Evolutionary conservation across 2,113 vertebrate genomes (phyloP), one percentile per base, ranked within the genome.

Genomic region (Pagrus major): DNA sequence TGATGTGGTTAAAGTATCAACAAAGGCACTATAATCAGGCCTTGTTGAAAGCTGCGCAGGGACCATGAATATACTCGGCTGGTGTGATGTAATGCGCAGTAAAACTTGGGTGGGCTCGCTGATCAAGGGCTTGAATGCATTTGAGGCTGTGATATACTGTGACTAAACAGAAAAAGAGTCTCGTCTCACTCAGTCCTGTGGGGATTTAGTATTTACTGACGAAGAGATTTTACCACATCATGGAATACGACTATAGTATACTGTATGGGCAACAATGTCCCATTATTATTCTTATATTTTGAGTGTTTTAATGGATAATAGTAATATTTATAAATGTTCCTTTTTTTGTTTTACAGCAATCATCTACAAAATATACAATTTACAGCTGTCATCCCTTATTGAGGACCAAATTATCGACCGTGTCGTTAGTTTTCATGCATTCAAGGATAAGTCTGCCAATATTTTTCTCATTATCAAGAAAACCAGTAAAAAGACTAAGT

Each of bases 71-170:
- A 25, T 31, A 76, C n/a, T 41, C 11, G 68, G 58, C 54, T 64
- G 72, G 58, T 65, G 77, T 90, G 84, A 89, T 88, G 87, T 89
- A 89, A 91, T 60, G 52, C 77, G 81, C n/a, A 9, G 89, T 76
- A 88, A 93, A 86, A 79, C 60, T 37, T 79, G 59, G 77, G 86
- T 84, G 83, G 83, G 77, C 76, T 85, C 44, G 21, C 58, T 65
- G 74, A 87, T 89, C 59, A 66, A 70, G 75, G n/a, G 18, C 31
- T 82, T 54, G 25, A 84, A 77, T 21, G 55, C 71, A 78, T 77
- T 37, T 71, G 46, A 76, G 77, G 66, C 54, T 78, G 47, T 84
- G 56, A 83, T 61, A 39, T 20, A 16, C 61, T 51, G 47, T 46
- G 52, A 80, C 55, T 71, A 55, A 80, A 80, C 60, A 67, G 65